Percentiles rank a stretch among this genome's conserved stretches.
phyloP scores from a whole-genome alignment of 2,888 invertebrate species.

The Coleophora deauratella region DNA sequence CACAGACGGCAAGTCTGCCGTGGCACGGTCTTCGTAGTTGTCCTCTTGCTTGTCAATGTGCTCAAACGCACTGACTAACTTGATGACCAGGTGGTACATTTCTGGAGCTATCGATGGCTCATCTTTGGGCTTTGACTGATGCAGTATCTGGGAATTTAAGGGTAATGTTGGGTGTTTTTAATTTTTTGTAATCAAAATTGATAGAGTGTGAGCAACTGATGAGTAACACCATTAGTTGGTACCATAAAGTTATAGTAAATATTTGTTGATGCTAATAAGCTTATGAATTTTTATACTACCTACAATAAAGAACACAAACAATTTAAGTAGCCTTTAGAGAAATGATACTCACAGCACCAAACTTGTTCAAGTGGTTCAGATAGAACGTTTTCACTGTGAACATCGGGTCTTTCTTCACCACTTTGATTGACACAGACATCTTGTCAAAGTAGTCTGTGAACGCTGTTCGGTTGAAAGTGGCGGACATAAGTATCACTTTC shows the following conservation, averaged over 20 bases:
- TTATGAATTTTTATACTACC: too few relatives aligned
- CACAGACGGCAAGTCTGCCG: slow-evolving; percentile 75
- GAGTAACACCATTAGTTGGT: too few relatives aligned
- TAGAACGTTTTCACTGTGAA: slow-evolving; percentile 78
- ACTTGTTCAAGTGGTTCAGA: slow-evolving; percentile 66
- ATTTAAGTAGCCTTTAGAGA: too few relatives aligned
- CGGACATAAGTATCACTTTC: slow-evolving; percentile 89
- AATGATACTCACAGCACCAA: slow-evolving; percentile 55
- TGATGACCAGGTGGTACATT: slow-evolving; percentile 76
- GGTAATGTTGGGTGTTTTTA: too few relatives aligned
- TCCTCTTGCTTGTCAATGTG: slow-evolving; percentile 72
- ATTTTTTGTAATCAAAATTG: too few relatives aligned
- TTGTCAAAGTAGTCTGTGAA: slow-evolving; percentile 80
- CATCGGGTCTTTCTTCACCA: slow-evolving; percentile 55
- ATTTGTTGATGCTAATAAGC: too few relatives aligned
- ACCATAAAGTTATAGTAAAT: too few relatives aligned
- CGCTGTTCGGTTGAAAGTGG: slow-evolving; percentile 85
- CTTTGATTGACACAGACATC: slow-evolving; percentile 54
- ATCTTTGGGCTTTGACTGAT: slow-evolving; percentile 41
- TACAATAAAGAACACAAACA: too few relatives aligned
- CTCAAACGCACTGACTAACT: slow-evolving; percentile 79
- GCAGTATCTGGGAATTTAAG: slow-evolving; percentile 45
- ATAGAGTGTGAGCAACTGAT: too few relatives aligned
- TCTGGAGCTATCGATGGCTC: slow-evolving; percentile 74
- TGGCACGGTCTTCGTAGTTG: slow-evolving; percentile 27